A percentile compares a stretch with the other conserved stretches of the same genome.
Conservation (phyloP, 2,797 vertebrate species). For the Catamblyrhynchus diadema region DNA sequence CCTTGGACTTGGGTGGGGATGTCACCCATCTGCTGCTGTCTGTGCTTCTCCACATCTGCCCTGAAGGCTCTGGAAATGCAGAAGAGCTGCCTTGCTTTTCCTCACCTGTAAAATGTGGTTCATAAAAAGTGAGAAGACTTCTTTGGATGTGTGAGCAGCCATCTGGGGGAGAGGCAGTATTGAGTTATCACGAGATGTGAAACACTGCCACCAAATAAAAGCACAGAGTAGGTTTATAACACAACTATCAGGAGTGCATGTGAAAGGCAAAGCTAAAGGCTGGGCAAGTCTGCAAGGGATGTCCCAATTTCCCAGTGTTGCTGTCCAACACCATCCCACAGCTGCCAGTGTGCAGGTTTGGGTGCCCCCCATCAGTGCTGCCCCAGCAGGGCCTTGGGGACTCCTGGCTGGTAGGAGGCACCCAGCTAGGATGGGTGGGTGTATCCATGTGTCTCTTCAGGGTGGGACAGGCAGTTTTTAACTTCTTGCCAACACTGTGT, state of each 20-base stretch:
- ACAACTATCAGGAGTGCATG: background rate
- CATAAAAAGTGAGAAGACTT: background rate
- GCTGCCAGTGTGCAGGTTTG: rapidly evolving
- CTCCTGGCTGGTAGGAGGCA: rapidly evolving
- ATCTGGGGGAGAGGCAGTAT: rapidly evolving
- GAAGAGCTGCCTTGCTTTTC: background rate
- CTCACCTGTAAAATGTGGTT: background rate
- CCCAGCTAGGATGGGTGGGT: rapidly evolving
- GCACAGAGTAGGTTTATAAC: background rate
- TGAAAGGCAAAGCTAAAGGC: background rate
- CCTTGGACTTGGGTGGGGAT: background rate
- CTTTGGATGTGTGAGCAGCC: background rate
- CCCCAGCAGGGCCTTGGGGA: background rate
- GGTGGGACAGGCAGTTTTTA: background rate
- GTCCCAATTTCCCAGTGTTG: background rate
- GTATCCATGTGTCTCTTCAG: rapidly evolving
- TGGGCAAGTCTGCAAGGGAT: background rate
- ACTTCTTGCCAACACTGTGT: background rate
- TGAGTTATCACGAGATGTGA: background rate
- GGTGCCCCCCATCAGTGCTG: background rate
- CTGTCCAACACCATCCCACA: rapidly evolving
- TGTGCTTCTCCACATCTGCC: background rate
- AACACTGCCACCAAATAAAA: background rate
- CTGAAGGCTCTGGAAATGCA: background rate
- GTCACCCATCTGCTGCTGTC: background rate